These are phyloP conservation scores for Willisornis vidua DNA, from an alignment of 2,113 vertebrate genomes.

Conservation along the genomic window DNA sequence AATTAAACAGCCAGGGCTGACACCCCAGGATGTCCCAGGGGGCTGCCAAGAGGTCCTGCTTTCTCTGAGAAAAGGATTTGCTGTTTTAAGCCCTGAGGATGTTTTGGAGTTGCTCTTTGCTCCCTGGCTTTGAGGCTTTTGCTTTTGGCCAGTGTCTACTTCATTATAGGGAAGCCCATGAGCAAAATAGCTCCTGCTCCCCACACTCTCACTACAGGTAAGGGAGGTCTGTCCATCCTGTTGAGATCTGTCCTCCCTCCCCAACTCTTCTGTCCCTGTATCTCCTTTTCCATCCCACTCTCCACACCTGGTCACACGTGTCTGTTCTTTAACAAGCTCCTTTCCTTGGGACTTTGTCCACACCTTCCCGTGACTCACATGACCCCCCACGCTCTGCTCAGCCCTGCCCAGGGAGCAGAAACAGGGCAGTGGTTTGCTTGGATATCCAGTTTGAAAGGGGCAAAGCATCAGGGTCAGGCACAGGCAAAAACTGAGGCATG, in stretches of 20 bases:
- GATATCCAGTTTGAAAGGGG: background rate
- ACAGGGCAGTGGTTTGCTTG: background rate
- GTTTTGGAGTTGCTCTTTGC: background rate
- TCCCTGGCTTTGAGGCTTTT: background rate
- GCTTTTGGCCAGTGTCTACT: background rate
- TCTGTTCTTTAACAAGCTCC: background rate
- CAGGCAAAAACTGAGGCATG: background rate
- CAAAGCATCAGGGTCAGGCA: background rate
- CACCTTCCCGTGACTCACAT: rapidly evolving
- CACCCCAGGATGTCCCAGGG: background rate
- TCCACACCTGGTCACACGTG: background rate
- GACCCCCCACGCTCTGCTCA: background rate
- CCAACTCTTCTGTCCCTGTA: background rate
- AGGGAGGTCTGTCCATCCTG: background rate
- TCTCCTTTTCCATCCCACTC: background rate
- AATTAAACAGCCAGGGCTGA: background rate
- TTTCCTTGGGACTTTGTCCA: background rate
- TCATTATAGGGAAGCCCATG: background rate
- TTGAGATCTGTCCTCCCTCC: background rate
- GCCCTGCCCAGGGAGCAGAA: background rate
- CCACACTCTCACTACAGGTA: too few relatives aligned
- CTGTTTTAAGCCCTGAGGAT: background rate
- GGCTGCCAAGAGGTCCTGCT: background rate
- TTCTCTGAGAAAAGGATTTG: background rate
- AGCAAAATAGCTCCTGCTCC: background rate